These are phyloP conservation scores for Callipepla squamata DNA, from an alignment of 2,113 vertebrate genomes.

Conservation along the genomic window DNA sequence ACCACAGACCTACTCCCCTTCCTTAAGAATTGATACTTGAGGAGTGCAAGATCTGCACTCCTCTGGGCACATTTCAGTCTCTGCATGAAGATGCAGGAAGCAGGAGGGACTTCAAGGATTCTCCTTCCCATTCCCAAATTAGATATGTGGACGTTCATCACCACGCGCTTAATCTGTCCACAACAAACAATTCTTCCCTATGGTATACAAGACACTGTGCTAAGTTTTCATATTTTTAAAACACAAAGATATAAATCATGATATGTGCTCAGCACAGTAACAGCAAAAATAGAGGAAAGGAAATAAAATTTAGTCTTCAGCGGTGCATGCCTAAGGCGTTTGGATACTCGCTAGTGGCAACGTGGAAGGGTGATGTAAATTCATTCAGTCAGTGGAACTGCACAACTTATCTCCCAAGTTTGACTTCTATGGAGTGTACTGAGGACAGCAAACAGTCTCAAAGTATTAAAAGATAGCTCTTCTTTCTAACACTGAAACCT, in stretches of 20 bases:
- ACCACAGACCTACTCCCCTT: neutral
- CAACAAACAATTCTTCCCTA: conserved; percentile 2
- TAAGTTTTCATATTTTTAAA: neutral
- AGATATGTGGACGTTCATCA: neutral
- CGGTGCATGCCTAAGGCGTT: neutral
- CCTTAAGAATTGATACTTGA: neutral
- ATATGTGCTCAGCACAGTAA: neutral
- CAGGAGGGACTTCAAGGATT: neutral
- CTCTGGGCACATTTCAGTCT: neutral
- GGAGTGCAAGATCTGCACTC: neutral
- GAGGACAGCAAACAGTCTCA: neutral
- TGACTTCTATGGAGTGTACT: neutral
- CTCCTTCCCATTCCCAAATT: neutral
- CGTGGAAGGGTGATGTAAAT: neutral
- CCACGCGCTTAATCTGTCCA: neutral
- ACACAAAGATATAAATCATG: neutral
- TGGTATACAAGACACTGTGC: neutral
- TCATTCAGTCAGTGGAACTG: neutral
- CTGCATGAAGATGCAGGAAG: neutral
- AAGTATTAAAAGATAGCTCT: neutral
- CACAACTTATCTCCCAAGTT: neutral
- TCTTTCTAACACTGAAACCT: neutral
- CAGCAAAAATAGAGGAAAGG: neutral
- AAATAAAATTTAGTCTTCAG: neutral
- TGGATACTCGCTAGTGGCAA: neutral